phyloP scores from a whole-genome alignment of 1,140 invertebrate genomes.

The Philotrypesis tridentata region DNA sequence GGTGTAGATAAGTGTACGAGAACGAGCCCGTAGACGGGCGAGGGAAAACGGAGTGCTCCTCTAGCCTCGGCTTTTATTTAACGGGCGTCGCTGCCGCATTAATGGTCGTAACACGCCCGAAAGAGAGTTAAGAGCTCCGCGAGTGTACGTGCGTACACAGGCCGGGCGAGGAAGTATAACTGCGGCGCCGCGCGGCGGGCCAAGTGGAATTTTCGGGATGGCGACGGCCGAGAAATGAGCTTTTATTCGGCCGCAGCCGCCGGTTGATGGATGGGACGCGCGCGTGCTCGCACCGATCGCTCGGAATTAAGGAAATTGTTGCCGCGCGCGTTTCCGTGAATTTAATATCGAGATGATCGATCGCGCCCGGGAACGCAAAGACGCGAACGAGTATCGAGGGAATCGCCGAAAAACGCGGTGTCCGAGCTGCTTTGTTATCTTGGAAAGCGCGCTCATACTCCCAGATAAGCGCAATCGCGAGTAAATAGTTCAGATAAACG shows the following conservation, averaged over 20 bases:
- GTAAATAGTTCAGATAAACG: slow-evolving; percentile 51
- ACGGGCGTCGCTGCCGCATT: slow-evolving; percentile 32
- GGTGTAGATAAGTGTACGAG: not conserved
- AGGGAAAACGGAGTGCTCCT: slow-evolving; percentile 22
- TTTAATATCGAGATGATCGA: not conserved
- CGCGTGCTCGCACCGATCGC: not conserved
- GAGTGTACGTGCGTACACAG: not conserved
- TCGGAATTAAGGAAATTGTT: not conserved
- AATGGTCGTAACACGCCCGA: slow-evolving; percentile 45
- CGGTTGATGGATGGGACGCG: not conserved
- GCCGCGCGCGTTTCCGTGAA: not conserved
- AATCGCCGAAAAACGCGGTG: not conserved
- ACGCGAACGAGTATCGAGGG: not conserved
- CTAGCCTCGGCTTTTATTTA: slow-evolving; percentile 39
- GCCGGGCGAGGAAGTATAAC: not conserved
- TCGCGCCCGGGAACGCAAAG: not conserved
- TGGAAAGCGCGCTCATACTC: not conserved
- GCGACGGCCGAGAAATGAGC: too few species aligned
- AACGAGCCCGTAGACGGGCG: too few species aligned
- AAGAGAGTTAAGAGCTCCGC: slow-evolving; percentile 27
- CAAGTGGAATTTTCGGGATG: not conserved
- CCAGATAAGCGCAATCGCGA: slow-evolving; percentile 41
- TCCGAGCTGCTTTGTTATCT: not conserved
- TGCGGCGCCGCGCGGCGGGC: too few species aligned
- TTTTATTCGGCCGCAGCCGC: not conserved